Conservation (phyloP, 2,888 invertebrate genomes). For the Ichneumoninae sp. region DNA sequence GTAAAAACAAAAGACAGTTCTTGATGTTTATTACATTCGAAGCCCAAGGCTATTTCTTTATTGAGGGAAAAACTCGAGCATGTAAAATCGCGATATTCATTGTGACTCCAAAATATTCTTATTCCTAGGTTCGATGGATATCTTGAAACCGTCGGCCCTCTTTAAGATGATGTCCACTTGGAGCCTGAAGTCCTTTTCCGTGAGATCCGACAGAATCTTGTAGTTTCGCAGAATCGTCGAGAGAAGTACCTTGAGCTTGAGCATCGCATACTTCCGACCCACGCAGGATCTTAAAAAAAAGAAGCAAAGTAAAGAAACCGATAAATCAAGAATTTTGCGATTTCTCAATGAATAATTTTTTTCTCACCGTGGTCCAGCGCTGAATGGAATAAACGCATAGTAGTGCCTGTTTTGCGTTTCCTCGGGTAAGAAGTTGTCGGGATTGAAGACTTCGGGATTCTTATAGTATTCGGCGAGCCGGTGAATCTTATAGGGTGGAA, state of each 20-base stretch:
- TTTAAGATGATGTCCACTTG: slow-evolving; percentile 92
- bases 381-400: slow-evolving; percentile 93
- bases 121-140: slow-evolving; percentile 89
- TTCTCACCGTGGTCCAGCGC: slow-evolving; percentile 89
- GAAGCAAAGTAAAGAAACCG: not conserved
- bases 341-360: slow-evolving; percentile 42
- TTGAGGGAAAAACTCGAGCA: slow-evolving; percentile 33
- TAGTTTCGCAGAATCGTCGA: slow-evolving; percentile 91
- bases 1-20: too few species aligned
- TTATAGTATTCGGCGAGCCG: slow-evolving; percentile 90
- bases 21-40: not conserved
- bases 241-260: slow-evolving; percentile 91
- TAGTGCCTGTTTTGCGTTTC: slow-evolving; percentile 91
- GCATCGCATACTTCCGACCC: slow-evolving; percentile 93
- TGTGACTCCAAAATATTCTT: slow-evolving; percentile 34
- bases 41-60: slow-evolving; percentile 33
- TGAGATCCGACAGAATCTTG: slow-evolving; percentile 89
- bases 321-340: not conserved
- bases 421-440: slow-evolving; percentile 94
- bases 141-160: slow-evolving; percentile 91
- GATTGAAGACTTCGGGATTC: slow-evolving; percentile 91
- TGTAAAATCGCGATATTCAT: slow-evolving; percentile 8
- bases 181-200: slow-evolving; percentile 89
- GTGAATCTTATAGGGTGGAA: slow-evolving; percentile 89
- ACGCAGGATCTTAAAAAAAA: slow-evolving; percentile 85